phyloP scores from a whole-genome alignment of 2,888 invertebrate species.

The Chorisops tibialis region DNA sequence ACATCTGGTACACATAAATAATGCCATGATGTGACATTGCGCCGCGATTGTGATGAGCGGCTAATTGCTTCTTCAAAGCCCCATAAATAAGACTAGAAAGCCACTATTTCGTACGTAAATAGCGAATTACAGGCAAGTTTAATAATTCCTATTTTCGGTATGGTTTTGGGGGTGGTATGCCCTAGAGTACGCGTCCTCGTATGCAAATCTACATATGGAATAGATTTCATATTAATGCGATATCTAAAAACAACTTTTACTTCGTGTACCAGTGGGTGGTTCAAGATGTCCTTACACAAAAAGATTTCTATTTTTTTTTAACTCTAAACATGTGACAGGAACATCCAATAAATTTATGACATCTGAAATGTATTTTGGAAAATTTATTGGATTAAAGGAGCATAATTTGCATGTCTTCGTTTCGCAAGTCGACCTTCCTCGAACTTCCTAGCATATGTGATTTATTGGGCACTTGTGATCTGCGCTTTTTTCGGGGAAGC shows the following conservation, averaged over 20 bases:
- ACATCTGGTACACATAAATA: conserved; percentile 20
- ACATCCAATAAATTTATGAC: conserved; percentile 31
- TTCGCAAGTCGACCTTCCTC: conserved; percentile 16
- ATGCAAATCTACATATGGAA: too few species aligned
- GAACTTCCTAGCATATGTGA: conserved; percentile 30
- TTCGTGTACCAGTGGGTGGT: background rate
- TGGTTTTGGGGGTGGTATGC: too few species aligned
- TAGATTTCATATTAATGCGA: too few species aligned
- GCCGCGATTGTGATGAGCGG: conserved; percentile 26
- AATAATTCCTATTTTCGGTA: conserved; percentile 1
- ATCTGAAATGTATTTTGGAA: conserved; percentile 28
- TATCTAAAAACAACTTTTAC: conserved; percentile 10
- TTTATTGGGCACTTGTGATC: conserved; percentile 24
- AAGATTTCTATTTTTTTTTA: too few species aligned
- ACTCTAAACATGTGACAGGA: conserved; percentile 16
- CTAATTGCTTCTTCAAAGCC: conserved; percentile 26
- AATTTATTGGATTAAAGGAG: conserved; percentile 31
- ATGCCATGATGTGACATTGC: background rate
- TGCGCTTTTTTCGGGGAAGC: conserved; percentile 11
- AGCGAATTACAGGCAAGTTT: conserved; percentile 12
- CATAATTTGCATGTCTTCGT: conserved; percentile 23
- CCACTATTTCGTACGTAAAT: conserved; percentile 18
- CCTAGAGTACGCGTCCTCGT: too few species aligned
- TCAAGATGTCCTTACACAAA: background rate
- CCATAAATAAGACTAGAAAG: conserved; percentile 25